Conservation (phyloP, 2,888 invertebrate genomes). For the Ecliptopera silaceata region DNA sequence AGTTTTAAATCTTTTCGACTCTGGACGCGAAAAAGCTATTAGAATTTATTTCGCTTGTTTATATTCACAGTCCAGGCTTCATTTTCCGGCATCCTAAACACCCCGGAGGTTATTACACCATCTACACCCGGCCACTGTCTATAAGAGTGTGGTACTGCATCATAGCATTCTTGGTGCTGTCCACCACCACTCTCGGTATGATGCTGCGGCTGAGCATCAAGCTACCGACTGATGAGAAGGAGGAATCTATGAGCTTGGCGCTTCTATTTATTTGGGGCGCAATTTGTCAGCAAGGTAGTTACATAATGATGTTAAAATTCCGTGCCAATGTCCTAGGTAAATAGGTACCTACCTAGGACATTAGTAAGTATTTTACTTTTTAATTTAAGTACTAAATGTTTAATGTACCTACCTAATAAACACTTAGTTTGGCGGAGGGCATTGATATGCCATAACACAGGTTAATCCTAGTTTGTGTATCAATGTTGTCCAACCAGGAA, state of each 20-base stretch:
- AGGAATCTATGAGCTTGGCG: constrained; percentile 71
- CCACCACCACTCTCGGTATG: constrained; percentile 45
- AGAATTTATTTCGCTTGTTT: background rate
- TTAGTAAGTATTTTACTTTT: no score
- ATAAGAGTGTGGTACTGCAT: constrained; percentile 82
- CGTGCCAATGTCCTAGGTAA: no score
- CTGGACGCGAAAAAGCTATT: no score
- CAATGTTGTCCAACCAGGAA: no score
- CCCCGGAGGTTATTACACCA: constrained; percentile 81
- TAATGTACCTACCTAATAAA: no score
- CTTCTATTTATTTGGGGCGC: constrained; percentile 72
- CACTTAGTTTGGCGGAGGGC: no score
- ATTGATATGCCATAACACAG: no score
- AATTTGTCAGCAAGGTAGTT: constrained; percentile 74
- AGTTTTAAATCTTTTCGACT: no score
- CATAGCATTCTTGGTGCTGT: constrained; percentile 55
- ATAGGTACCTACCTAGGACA: no score
- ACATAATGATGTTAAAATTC: background rate
- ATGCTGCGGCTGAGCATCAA: constrained; percentile 48
- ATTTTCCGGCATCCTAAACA: constrained; percentile 87
- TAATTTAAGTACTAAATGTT: no score
- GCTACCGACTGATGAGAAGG: constrained; percentile 44
- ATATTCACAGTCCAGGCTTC: constrained; percentile 81
- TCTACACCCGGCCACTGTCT: constrained; percentile 85
- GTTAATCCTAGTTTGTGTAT: no score